phyloP scores from a whole-genome alignment of 2,888 invertebrate species.

The Gari tellinella region DNA sequence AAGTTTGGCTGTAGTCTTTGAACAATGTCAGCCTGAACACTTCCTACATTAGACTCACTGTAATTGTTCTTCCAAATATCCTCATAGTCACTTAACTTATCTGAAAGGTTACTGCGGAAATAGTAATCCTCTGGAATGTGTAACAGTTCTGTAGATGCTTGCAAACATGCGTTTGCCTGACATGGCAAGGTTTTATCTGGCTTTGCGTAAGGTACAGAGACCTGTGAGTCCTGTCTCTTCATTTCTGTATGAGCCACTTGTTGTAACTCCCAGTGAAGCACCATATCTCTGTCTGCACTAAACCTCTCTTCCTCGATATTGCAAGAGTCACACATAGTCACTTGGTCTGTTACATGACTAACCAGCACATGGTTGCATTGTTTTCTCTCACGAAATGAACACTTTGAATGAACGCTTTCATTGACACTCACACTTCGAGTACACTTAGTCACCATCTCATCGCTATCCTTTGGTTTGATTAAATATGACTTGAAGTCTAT shows the following conservation, averaged over 20 bases:
- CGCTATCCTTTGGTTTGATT: constrained; percentile 43
- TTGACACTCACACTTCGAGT: constrained; percentile 25
- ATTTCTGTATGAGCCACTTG: constrained; percentile 11
- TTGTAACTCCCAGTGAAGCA: constrained; percentile 41
- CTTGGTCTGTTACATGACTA: constrained; percentile 18
- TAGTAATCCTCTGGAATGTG: constrained; percentile 85
- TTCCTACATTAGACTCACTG: constrained; percentile 45
- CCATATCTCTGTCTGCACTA: constrained; percentile 10
- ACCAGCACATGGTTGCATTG: constrained; percentile 7
- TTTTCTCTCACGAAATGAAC: constrained; percentile 35
- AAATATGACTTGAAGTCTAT: constrained; percentile 67
- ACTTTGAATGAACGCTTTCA: constrained; percentile 59
- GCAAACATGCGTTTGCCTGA: constrained; percentile 68
- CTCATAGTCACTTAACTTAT: constrained; percentile 97
- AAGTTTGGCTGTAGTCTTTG: constrained; percentile 51
- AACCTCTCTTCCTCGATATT: background rate
- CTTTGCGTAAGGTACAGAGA: constrained; percentile 53
- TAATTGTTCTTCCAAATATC: constrained; percentile 90
- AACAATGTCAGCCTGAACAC: constrained; percentile 52
- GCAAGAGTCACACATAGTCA: constrained; percentile 28
- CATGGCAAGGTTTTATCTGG: constrained; percentile 44
- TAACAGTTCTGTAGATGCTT: constrained; percentile 68
- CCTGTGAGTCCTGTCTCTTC: constrained; percentile 37
- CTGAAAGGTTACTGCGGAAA: constrained; percentile 93
- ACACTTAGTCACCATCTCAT: constrained; percentile 5